Evolutionary conservation across 1,140 invertebrate genomes (phyloP).

Genomic region (Cryptotermes secundus): DNA sequence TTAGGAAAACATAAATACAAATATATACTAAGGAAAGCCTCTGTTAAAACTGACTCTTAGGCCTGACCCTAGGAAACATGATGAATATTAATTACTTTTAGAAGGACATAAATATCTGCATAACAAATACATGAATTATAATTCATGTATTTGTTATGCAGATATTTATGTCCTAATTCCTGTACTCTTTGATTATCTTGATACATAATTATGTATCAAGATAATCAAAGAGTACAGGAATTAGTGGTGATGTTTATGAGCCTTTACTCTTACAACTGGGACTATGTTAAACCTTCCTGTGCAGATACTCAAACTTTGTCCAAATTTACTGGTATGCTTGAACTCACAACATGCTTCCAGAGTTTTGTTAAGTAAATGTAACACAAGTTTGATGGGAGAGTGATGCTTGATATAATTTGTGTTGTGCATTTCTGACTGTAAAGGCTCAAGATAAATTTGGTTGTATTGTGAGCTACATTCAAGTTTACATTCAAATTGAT

Average conservation of each 20-base stretch:
- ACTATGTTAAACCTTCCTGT: background rate
- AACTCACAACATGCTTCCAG: background rate
- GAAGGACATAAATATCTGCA: background rate
- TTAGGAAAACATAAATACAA: background rate
- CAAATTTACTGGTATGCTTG: too few relatives aligned
- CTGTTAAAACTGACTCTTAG: too few relatives aligned
- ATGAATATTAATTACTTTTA: background rate
- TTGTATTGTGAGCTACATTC: background rate
- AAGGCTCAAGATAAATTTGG: background rate
- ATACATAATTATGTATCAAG: too few relatives aligned
- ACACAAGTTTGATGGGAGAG: background rate
- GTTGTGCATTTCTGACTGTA: background rate
- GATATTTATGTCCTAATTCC: too few relatives aligned
- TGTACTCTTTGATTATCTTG: background rate
- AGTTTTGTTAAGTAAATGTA: background rate
- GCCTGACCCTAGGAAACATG: too few relatives aligned
- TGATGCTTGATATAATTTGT: background rate
- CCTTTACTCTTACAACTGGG: background rate
- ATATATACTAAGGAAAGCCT: background rate
- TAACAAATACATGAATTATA: background rate
- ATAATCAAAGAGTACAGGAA: background rate
- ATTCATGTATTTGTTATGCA: too few relatives aligned
- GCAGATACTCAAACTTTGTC: too few relatives aligned
- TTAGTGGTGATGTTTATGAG: background rate
- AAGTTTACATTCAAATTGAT: background rate